These are phyloP conservation scores for Drosophila subpulchrella DNA, from an alignment of 1,140 invertebrate genomes.

Conservation along the genomic window DNA sequence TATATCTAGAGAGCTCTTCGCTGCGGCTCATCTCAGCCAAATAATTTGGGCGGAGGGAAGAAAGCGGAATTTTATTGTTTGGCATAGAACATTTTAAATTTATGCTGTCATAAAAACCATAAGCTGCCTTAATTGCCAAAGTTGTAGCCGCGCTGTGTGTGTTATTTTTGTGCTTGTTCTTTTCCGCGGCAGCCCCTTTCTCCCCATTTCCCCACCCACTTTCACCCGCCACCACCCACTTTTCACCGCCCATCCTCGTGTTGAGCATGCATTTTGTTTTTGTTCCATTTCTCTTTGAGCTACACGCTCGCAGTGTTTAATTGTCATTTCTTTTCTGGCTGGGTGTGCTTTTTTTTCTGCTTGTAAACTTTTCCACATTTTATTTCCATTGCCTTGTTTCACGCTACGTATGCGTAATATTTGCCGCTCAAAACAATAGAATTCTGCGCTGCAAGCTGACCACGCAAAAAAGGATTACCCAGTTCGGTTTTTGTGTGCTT, in stretches of 20 bases:
- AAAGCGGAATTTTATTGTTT: conserved; percentile 58
- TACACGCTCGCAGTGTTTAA: conserved; percentile 59
- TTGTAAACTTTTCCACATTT: conserved; percentile 44
- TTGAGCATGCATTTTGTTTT: conserved; percentile 39
- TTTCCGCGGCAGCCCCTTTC: neutral
- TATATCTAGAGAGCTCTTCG: conserved; percentile 28
- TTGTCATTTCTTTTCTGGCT: conserved; percentile 57
- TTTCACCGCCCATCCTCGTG: neutral
- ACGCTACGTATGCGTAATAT: conserved; percentile 59
- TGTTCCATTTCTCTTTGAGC: conserved; percentile 54
- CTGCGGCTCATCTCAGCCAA: conserved; percentile 50
- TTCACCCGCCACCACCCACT: neutral
- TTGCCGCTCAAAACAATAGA: conserved; percentile 60
- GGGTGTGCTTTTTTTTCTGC: conserved; percentile 22
- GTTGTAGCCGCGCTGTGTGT: conserved; percentile 52
- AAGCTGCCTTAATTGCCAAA: conserved; percentile 81
- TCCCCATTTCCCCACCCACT: neutral
- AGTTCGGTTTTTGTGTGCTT: conserved; percentile 34
- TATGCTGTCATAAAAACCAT: conserved; percentile 82
- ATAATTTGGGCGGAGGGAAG: conserved; percentile 61
- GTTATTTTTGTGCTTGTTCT: conserved; percentile 34
- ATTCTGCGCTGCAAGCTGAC: conserved; percentile 41
- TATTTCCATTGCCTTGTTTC: conserved; percentile 49
- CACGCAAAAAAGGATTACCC: conserved; percentile 28
- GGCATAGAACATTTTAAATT: conserved; percentile 78